Base-by-base conservation (phyloP, 2,888 invertebrate species). In the Harpagoxenus sublaevis region DNA sequence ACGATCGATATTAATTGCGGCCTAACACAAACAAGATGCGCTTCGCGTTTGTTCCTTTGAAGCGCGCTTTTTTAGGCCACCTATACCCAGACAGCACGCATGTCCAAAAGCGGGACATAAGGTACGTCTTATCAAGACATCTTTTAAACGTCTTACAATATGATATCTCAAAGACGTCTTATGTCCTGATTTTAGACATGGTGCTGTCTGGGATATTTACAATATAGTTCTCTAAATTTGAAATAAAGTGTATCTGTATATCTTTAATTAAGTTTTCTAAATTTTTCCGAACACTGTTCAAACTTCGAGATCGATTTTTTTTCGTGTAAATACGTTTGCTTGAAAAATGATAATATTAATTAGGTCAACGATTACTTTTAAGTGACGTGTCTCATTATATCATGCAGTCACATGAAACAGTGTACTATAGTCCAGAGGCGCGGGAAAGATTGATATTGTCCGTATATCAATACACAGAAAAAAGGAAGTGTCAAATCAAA, bases 1-100 rank as follows among this genome's bases (percentile, higher is more conserved):
- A 48, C 63, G 62, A 62, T 75, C 62, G 62, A 75, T 73, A 62
- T 74, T 60, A 62, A 45, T 60, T 12, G 45, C 15, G 31, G 15
- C 3, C n/a, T 12, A 15, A 31, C 23, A 6, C 4, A 39, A 45
- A 8, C 60, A 12, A 60, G 60, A 60, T 6, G 15, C 4, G n/a
- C 31, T n/a, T 48, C 15, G 18, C 9, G 28, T 42, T 42, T 12
- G 3, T 60, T 42, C 31, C 18, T 74, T 28, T n/a, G 3, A 5
- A 2, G 6, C 28, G 8, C 15, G 55, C 12, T 42, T 15, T n/a
- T 63, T 60, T n/a, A 4, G 2, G 15, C 15, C 42, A 39, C 5
- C 8, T n/a, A 10, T 8, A 35, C 6, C 35, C 35, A 35, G 35
- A 35, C 35, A 35, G 35, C 35, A 6, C 6, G 35, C 35, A 6